Percentiles rank a stretch among this genome's conserved stretches.
Evolutionary conservation across 2,888 invertebrate species (phyloP).

Genomic region (Cryptus armator): DNA sequence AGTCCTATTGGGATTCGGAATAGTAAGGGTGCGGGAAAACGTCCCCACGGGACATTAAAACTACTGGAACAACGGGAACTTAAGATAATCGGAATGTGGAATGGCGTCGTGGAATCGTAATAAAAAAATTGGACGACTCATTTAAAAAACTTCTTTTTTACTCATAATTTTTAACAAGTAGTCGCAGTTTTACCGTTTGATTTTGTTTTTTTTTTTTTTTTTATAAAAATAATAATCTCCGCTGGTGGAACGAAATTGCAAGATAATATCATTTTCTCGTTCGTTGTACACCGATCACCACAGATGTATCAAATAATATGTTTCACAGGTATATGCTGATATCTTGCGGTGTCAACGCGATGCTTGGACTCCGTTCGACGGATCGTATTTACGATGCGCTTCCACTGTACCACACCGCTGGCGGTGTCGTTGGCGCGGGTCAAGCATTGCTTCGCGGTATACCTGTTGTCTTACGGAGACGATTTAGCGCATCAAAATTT

Average conservation of each 20-base stretch:
- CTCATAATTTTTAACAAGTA: no score
- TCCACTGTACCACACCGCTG: slow-evolving; percentile 86
- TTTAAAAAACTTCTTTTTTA: no score
- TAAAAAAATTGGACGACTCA: no score
- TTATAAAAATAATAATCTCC: background rate
- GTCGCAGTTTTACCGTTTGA: no score
- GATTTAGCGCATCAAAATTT: slow-evolving; percentile 85
- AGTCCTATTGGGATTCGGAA: no score
- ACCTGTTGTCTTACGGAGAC: slow-evolving; percentile 84
- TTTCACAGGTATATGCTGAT: slow-evolving; percentile 84
- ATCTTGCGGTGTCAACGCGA: slow-evolving; percentile 80
- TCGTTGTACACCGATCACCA: background rate
- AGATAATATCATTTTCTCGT: slow-evolving; percentile 6
- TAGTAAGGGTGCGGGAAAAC: no score
- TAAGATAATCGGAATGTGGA: no score
- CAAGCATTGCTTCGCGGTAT: slow-evolving; percentile 83
- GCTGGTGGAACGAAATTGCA: background rate
- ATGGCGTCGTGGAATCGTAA: no score
- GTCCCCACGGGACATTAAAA: no score
- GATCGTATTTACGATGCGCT: slow-evolving; percentile 85
- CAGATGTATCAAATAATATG: slow-evolving; percentile 54
- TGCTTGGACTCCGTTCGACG: slow-evolving; percentile 81
- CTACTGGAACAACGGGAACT: no score
- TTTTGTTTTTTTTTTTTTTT: background rate
- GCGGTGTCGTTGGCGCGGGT: slow-evolving; percentile 85